A percentile compares a stretch with the other conserved stretches of the same genome.
These are phyloP conservation scores for Drosophila neocordata DNA, from an alignment of 1,140 invertebrate genomes.

Conservation along the genomic window DNA sequence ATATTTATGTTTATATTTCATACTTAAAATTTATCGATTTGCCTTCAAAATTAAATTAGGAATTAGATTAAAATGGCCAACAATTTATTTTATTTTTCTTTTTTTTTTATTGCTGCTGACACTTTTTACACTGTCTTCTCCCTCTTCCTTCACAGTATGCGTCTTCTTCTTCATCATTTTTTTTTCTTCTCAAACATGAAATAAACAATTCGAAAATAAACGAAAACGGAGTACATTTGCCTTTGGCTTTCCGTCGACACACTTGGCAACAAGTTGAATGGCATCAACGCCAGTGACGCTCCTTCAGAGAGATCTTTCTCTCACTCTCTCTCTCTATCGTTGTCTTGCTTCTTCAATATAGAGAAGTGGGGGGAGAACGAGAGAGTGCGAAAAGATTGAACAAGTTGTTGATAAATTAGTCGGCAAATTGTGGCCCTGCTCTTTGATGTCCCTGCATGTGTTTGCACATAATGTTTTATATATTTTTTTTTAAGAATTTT, in stretches of 20 bases:
- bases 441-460: not conserved
- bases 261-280: constrained; percentile 63
- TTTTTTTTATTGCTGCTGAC: not conserved
- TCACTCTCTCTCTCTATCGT: not conserved
- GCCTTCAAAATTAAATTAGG: constrained; percentile 25
- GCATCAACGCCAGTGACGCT: constrained; percentile 12
- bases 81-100: too few species aligned
- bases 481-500: not conserved
- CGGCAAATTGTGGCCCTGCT: not conserved
- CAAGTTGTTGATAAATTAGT: constrained; percentile 13
- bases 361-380: not conserved
- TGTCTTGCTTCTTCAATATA: not conserved
- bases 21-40: constrained; percentile 41
- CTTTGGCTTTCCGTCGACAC: constrained; percentile 23
- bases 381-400: not conserved
- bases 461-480: not conserved
- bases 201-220: constrained; percentile 63
- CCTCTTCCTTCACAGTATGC: not conserved
- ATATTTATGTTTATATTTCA: not conserved
- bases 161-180: not conserved
- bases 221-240: constrained; percentile 33
- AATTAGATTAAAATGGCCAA: constrained; percentile 42
- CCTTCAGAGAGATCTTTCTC: not conserved
- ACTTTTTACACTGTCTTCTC: not conserved
- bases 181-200: constrained; percentile 33